Conservation (phyloP, 2,888 invertebrate genomes). For the Archips crataeganus region DNA sequence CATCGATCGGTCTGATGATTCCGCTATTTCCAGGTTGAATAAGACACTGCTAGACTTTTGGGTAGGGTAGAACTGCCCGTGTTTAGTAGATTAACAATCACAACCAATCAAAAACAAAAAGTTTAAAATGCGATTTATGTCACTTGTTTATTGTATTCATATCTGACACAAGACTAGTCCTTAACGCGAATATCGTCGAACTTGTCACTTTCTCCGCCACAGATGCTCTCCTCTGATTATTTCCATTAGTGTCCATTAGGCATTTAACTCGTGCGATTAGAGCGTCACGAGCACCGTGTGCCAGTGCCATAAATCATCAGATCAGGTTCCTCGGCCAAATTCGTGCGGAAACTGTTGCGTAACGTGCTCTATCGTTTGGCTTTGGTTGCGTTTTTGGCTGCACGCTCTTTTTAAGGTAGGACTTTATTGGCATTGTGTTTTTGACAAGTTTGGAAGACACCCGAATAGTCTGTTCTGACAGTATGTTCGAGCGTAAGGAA, state of each 20-base stretch:
- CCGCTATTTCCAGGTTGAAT: too few species aligned
- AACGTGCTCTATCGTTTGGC: constrained; percentile 50
- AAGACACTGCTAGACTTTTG: too few species aligned
- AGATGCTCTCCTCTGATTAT: constrained; percentile 79
- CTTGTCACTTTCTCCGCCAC: constrained; percentile 79
- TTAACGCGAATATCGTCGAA: constrained; percentile 62
- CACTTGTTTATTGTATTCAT: too few species aligned
- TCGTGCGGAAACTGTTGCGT: constrained; percentile 61
- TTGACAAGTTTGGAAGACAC: neutral
- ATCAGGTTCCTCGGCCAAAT: constrained; percentile 60
- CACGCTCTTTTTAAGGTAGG: neutral
- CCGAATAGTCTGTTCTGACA: neutral
- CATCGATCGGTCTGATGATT: too few species aligned
- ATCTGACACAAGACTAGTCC: constrained; percentile 51
- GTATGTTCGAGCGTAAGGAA: too few species aligned
- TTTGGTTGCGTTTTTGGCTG: constrained; percentile 23
- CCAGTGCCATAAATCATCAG: constrained; percentile 76
- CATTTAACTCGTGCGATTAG: constrained; percentile 83
- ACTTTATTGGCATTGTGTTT: neutral
- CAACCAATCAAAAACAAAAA: too few species aligned
- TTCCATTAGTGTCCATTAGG: constrained; percentile 84
- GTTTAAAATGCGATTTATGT: too few species aligned
- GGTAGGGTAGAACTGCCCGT: too few species aligned
- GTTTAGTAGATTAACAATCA: too few species aligned
- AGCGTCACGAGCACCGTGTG: constrained; percentile 74